phyloP scores from a whole-genome alignment of 2,888 invertebrate genomes.

The Halocaridina rubra region DNA sequence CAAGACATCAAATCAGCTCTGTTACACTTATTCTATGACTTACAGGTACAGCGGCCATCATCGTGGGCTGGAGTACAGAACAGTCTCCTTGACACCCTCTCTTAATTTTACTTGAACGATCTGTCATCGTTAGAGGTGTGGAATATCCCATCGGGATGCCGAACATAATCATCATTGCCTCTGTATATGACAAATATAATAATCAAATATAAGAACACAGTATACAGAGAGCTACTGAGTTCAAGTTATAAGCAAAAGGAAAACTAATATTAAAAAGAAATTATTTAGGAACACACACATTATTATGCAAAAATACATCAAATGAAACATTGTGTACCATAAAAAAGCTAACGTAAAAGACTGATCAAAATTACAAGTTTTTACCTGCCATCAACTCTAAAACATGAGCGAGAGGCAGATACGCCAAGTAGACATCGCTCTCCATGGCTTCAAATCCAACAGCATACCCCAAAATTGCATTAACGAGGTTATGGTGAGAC shows the following conservation, averaged over 20 bases:
- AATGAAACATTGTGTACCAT: too few species aligned
- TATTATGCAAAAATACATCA: too few species aligned
- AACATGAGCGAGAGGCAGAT: conserved; percentile 96
- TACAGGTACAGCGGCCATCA: conserved; percentile 92
- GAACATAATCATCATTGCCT: conserved; percentile 74
- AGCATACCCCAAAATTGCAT: conserved; percentile 58
- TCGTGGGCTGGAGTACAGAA: conserved; percentile 88
- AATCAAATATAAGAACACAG: neutral
- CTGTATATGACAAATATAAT: conserved; percentile 19
- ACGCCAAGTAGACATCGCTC: conserved; percentile 90
- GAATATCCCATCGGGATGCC: conserved; percentile 98
- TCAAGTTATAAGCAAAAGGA: neutral
- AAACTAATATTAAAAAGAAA: too few species aligned
- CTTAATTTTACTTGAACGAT: conserved; percentile 94
- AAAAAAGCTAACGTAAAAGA: neutral
- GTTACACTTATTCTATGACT: too few species aligned
- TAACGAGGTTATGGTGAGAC: conserved; percentile 62
- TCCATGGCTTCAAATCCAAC: conserved; percentile 58
- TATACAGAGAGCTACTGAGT: neutral
- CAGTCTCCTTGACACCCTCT: conserved; percentile 95
- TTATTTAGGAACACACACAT: too few species aligned
- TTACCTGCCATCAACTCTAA: conserved; percentile 86
- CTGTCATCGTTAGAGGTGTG: conserved; percentile 88
- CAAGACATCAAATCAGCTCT: too few species aligned
- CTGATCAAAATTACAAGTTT: too few species aligned